phyloP scores from a whole-genome alignment of 2,797 vertebrate species.

The Pseudochirops corinnae region DNA sequence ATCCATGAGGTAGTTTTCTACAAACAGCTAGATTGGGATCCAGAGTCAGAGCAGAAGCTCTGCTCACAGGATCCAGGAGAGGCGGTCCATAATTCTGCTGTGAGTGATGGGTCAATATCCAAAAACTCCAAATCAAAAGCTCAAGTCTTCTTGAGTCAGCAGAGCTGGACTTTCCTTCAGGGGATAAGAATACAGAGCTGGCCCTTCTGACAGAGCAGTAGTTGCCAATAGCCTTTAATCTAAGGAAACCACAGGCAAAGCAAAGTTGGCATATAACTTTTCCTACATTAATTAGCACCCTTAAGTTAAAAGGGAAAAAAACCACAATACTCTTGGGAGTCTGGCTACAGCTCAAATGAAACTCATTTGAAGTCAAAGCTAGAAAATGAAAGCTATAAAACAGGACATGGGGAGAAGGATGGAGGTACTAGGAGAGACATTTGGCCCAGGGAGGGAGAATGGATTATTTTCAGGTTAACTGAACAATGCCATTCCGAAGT shows the following conservation, averaged over 20 bases:
- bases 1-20: conserved; percentile 81
- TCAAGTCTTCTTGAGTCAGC: conserved; percentile 85
- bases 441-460: not conserved
- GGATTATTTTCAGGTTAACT: conserved; percentile 70
- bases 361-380: conserved; percentile 61
- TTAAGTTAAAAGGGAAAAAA: conserved; percentile 71
- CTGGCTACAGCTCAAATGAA: conserved; percentile 35
- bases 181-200: conserved; percentile 76
- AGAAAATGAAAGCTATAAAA: not conserved
- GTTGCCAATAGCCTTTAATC: conserved; percentile 83
- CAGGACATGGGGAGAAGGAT: conserved; percentile 7
- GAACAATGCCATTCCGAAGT: conserved; percentile 46
- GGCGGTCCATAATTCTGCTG: conserved; percentile 74
- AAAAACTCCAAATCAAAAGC: conserved; percentile 86
- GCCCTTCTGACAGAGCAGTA: conserved; percentile 73
- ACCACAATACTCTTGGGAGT: conserved; percentile 62
- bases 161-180: conserved; percentile 82
- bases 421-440: not conserved
- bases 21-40: conserved; percentile 71
- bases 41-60: conserved; percentile 75
- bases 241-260: conserved; percentile 78
- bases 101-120: conserved; percentile 84
- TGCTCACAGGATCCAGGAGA: conserved; percentile 75
- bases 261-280: conserved; percentile 77
- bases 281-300: conserved; percentile 82